Evolutionary conservation across 1,140 invertebrate genomes (phyloP).

Genomic region (Aethina tumida): DNA sequence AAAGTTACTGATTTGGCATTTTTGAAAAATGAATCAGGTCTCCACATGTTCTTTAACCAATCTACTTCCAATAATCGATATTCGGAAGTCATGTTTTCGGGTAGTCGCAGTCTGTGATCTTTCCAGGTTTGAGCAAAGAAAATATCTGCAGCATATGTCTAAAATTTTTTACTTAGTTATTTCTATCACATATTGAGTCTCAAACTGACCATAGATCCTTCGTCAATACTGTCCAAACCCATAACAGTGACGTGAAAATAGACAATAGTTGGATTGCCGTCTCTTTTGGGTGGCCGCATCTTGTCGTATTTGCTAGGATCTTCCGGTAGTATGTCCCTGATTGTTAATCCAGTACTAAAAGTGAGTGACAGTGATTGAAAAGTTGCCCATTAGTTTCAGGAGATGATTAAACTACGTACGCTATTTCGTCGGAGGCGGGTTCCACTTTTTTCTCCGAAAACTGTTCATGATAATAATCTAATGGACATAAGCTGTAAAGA

Average conservation of each 20-base stretch:
- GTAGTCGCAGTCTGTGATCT: constrained; percentile 73
- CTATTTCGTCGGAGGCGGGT: constrained; percentile 17
- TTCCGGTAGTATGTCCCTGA: constrained; percentile 75
- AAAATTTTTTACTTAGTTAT: constrained; percentile 6
- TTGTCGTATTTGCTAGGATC: constrained; percentile 80
- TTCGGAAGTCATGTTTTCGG: constrained; percentile 85
- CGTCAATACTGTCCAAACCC: constrained; percentile 85
- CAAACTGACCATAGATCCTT: constrained; percentile 73
- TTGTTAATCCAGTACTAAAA: constrained; percentile 60
- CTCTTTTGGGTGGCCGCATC: constrained; percentile 81
- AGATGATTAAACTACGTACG: constrained; percentile 12
- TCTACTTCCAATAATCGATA: constrained; percentile 79
- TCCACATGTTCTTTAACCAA: constrained; percentile 85
- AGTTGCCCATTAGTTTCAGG: not conserved
- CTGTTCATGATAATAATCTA: constrained; percentile 26
- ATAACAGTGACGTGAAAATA: constrained; percentile 89
- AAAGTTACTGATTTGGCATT: constrained; percentile 87
- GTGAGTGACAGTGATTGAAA: constrained; percentile 2
- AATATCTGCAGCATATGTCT: constrained; percentile 82
- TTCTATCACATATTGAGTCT: not conserved
- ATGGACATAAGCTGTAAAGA: constrained; percentile 23
- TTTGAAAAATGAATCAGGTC: constrained; percentile 81
- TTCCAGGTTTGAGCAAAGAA: constrained; percentile 90
- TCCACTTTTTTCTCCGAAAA: constrained; percentile 22
- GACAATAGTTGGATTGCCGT: constrained; percentile 75